Conservation (phyloP, 2,888 invertebrate species). For the Brenthis hecate region DNA sequence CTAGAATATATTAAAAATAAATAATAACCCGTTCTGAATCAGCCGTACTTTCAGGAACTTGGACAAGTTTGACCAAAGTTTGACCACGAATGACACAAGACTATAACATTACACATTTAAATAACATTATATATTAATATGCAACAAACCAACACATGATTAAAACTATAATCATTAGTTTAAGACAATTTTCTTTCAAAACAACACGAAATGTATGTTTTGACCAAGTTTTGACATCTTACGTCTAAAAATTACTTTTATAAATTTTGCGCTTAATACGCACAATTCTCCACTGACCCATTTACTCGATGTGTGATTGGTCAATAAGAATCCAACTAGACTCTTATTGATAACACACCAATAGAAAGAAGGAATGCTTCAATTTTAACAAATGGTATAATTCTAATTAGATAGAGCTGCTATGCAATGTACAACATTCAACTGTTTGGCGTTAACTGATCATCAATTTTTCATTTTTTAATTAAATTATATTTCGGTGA, state of each 20-base stretch:
- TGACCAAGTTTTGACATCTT: slow-evolving; percentile 57
- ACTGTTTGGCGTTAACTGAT: too few species aligned
- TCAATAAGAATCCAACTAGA: slow-evolving; percentile 41
- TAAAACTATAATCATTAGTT: slow-evolving; percentile 37
- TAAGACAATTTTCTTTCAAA: slow-evolving; percentile 51
- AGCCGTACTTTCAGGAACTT: slow-evolving; percentile 61
- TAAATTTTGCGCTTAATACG: slow-evolving; percentile 33
- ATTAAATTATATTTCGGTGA: too few species aligned
- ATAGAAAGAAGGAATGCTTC: slow-evolving; percentile 27
- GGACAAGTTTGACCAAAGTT: slow-evolving; percentile 46
- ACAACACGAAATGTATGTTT: slow-evolving; percentile 64
- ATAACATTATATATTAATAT: slow-evolving; percentile 37
- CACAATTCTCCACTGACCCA: slow-evolving; percentile 36
- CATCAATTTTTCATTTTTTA: too few species aligned
- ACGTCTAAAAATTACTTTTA: slow-evolving; percentile 47
- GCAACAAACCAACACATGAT: slow-evolving; percentile 26
- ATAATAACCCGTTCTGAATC: slow-evolving; percentile 54
- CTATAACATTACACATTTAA: slow-evolving; percentile 46
- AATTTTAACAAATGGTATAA: slow-evolving; percentile 1
- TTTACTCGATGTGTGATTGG: slow-evolving; percentile 40
- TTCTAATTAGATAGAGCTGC: neutral
- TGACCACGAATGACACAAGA: slow-evolving; percentile 46
- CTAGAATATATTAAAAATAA: slow-evolving; percentile 38
- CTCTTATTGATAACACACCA: slow-evolving; percentile 32
- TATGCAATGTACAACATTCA: neutral